These are phyloP conservation scores for Harpegnathos saltator DNA, from an alignment of 1,140 invertebrate species.

Conservation along the genomic window DNA sequence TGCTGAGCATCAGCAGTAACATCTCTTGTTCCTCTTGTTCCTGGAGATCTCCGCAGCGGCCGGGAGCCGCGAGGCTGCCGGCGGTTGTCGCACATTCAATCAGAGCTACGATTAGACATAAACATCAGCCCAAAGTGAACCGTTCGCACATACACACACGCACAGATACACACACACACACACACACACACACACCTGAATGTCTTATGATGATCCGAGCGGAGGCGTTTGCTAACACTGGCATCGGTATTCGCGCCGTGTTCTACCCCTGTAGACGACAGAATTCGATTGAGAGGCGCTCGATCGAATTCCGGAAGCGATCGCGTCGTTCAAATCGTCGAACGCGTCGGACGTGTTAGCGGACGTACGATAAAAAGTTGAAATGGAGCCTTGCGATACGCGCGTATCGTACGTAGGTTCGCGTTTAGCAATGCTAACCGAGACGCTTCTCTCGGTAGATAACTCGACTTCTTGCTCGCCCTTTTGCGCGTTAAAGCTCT, in stretches of 20 bases:
- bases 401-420: too few species aligned
- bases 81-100: conserved; percentile 17
- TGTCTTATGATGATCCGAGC: background rate
- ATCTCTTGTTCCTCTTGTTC: conserved; percentile 31
- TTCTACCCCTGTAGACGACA: background rate
- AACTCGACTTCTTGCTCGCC: too few species aligned
- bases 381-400: too few species aligned
- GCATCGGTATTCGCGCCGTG: background rate
- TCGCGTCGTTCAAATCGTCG: too few species aligned
- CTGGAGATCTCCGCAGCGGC: background rate
- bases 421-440: too few species aligned
- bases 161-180: background rate
- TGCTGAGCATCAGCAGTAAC: too few species aligned
- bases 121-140: background rate
- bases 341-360: too few species aligned
- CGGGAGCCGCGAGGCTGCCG: background rate
- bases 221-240: conserved; percentile 3
- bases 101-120: conserved; percentile 29
- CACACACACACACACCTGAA: background rate
- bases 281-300: background rate
- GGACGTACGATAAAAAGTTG: too few species aligned
- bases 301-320: background rate
- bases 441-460: too few species aligned
- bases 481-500: background rate
- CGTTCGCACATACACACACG: too few species aligned